A percentile compares a stretch with the other conserved stretches of the same genome.
Conservation (phyloP, 2,888 invertebrate species). For the Euplexia lucipara region DNA sequence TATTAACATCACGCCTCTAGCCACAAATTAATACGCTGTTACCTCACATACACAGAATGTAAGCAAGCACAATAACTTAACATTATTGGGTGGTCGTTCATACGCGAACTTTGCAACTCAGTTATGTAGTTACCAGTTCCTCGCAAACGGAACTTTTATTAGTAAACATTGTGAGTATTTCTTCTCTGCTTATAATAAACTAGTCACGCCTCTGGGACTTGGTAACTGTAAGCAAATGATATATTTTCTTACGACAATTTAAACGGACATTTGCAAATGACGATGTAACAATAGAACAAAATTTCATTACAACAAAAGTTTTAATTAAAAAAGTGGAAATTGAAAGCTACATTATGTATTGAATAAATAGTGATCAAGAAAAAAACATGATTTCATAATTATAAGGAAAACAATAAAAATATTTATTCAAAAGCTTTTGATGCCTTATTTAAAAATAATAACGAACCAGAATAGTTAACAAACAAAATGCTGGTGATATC, state of each 20-base stretch:
- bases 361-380: neutral
- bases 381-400: neutral
- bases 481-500: neutral
- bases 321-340: neutral
- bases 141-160: slow-evolving; percentile 63
- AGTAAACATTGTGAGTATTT: slow-evolving; percentile 63
- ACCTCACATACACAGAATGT: slow-evolving; percentile 42
- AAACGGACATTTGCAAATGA: slow-evolving; percentile 18
- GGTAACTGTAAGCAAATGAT: slow-evolving; percentile 9
- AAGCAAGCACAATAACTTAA: slow-evolving; percentile 60
- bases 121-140: slow-evolving; percentile 60
- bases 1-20: slow-evolving; percentile 36
- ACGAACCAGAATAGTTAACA: neutral
- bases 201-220: neutral
- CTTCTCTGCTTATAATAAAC: slow-evolving; percentile 33
- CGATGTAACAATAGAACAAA: neutral
- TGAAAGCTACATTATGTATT: neutral
- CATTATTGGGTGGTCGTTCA: slow-evolving; percentile 59
- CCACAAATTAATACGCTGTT: slow-evolving; percentile 46
- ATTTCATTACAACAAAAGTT: neutral
- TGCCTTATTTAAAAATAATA: neutral
- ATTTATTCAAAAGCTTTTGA: neutral
- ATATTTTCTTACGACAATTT: slow-evolving; percentile 6
- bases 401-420: neutral
- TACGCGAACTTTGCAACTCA: slow-evolving; percentile 64